Base-by-base conservation (phyloP, 2,888 invertebrate species). In the Habroteleia sp. region DNA sequence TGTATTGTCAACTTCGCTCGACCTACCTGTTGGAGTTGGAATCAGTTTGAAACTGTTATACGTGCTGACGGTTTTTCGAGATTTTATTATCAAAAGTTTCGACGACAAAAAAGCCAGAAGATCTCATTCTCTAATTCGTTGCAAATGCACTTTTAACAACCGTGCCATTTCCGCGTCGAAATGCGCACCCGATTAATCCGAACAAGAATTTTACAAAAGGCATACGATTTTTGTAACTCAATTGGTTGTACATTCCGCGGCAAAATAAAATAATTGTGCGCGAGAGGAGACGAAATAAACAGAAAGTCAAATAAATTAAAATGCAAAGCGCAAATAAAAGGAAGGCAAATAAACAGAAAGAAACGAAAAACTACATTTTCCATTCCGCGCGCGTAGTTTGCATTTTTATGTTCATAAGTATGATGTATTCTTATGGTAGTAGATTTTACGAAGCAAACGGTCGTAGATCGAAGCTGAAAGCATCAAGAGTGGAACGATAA, bases 21-120 rank as follows among this genome's bases (percentile, higher is more conserved):
- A 81, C 78, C 84, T 81, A 82, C 83, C 83, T 83, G 83, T 83
- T 83, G 82, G 78, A 83, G 78, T 63, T 73, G 17, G 50, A 79
- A 78, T 76, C 71, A 74, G 69, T 73, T 66, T 73, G 54, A 73
- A 56, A 60, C 62, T 71, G 56, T 69, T 56, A 71, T 69, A 65
- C 60, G 46, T 48, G 66, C 58, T 72, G 62, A 54, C 58, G 33
- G 42, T 74, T 72, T 74, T 62, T 56, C 58, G 35, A 66, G 72
- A 69, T 77, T 77, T 76, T 77, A 56, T 77, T 72, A 50, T 56
- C 66, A 60, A 56, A 60, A 66, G 50, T 60, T 75, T 52, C 7
- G 7, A 31, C 35, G 35, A 7, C 37, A 37, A 37, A 39, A 27
- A 46, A 33, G 11, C 10, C 20, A 27, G n/a, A 35, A 56, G 17